Base-by-base conservation (phyloP, 2,888 invertebrate species). In the Cantharis rufa region DNA sequence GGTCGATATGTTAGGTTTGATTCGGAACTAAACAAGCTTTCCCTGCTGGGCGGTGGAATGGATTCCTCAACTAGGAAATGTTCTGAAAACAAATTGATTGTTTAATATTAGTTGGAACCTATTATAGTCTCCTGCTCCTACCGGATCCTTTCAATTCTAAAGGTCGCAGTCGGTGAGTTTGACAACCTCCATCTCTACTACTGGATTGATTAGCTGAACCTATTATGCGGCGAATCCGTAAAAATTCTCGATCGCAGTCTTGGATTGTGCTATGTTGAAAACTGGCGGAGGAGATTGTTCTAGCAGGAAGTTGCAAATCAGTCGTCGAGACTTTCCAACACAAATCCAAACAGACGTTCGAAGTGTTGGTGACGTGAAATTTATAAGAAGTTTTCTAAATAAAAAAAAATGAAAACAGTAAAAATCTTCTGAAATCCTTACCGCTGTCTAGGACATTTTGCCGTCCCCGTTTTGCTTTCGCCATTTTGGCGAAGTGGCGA, bases 291-390 rank as follows among this genome's bases (percentile, higher is more conserved):
- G 73, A 66, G 72, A 70, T 71, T 63, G 79, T 68, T 66, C 78
- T 82, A 71, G 76, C 75, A 13, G 82, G 78, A 15, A 75, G 69
- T 69, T 48, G n/a, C 2, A 48, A n/a, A 48, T 82, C 80, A 18
- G 82, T 78, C 77, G 80, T 76, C 2, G 24, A 32, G 10, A 85
- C 64, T 10, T 69, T 77, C 86, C 86, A 86, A 27, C 77, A 69
- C 9, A 86, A 78, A 27, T 82, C 69, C 9, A 86, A 70, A 3
- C 84, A 83, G 18, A 86, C 82, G 11, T 75, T 75, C 7, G 86
- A 85, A 27, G 80, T 79, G 81, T 87, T 87, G 70, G 69, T 75
- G 3, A 87, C 79, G 27, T 80, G 71, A 77, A 87, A 85, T 4
- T 62, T 78, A 5, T 76, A 62, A 11, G 80, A 78, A 16, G 80